Evolutionary conservation across 1,140 invertebrate species (phyloP).

Genomic region (Drosophila novamexicana): DNA sequence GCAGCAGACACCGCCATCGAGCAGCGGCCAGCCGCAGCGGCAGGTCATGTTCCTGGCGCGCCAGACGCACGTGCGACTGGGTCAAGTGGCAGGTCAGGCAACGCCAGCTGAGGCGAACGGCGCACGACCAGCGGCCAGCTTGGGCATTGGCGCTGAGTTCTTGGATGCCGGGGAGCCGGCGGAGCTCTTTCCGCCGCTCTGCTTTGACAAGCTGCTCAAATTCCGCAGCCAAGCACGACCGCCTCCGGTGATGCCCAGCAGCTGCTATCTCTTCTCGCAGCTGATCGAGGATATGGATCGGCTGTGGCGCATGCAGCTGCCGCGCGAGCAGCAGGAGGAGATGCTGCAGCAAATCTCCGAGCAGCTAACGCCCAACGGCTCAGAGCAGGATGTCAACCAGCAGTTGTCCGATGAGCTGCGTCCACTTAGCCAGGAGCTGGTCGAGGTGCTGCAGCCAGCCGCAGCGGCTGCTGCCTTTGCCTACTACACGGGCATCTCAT

Average conservation of each 20-base stretch:
- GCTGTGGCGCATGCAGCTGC: constrained; percentile 69
- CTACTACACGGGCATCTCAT: constrained; percentile 80
- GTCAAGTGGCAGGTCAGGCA: not conserved
- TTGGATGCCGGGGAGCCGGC: constrained; percentile 71
- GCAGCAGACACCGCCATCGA: constrained; percentile 51
- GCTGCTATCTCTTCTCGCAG: constrained; percentile 76
- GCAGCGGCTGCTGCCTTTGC: constrained; percentile 72
- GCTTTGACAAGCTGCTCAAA: constrained; percentile 74
- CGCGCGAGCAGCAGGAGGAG: constrained; percentile 69
- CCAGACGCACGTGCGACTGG: constrained; percentile 58
- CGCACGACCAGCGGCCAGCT: not conserved
- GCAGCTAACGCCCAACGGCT: constrained; percentile 61
- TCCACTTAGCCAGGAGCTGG: constrained; percentile 69
- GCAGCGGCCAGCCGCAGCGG: constrained; percentile 23
- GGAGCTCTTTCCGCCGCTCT: constrained; percentile 68
- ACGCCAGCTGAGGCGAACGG: not conserved
- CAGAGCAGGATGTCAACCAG: constrained; percentile 37
- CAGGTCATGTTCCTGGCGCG: constrained; percentile 71
- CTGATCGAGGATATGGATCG: constrained; percentile 79
- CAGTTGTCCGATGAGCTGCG: constrained; percentile 50
- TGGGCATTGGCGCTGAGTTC: constrained; percentile 61
- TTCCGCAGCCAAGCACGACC: constrained; percentile 51
- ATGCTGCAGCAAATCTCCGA: constrained; percentile 73
- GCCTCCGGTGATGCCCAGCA: constrained; percentile 11
- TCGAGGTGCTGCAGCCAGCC: constrained; percentile 69